Evolutionary conservation across 1,140 invertebrate genomes (phyloP).

Genomic region (Diachasmimorpha longicaudata): DNA sequence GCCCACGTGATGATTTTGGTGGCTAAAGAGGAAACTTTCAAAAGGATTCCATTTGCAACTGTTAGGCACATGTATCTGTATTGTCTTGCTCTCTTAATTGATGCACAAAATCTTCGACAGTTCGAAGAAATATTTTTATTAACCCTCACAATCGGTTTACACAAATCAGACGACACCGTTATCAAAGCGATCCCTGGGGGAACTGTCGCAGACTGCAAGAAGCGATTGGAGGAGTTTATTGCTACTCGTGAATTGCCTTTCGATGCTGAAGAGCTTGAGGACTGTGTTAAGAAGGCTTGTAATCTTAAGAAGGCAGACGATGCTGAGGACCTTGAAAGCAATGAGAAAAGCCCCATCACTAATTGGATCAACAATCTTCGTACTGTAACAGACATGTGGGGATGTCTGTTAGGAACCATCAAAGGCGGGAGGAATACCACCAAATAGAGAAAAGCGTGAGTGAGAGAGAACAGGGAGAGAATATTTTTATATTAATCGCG

Average conservation of each 20-base stretch:
- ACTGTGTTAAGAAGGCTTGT: background rate
- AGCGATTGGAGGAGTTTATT: background rate
- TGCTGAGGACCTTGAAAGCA: background rate
- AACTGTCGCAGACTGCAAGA: background rate
- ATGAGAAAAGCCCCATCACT: background rate
- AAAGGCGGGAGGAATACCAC: no score
- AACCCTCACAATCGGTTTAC: background rate
- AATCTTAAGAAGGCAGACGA: background rate
- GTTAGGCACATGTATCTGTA: background rate
- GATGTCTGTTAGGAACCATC: no score
- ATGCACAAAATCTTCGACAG: background rate
- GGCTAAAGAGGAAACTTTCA: background rate
- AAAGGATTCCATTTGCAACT: background rate
- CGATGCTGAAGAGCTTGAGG: background rate
- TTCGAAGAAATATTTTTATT: background rate
- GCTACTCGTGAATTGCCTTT: background rate
- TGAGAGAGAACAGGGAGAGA: no score
- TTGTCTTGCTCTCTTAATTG: conserved; percentile 4
- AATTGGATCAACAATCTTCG: background rate
- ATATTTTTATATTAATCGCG: no score
- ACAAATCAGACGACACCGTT: background rate
- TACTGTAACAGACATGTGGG: no score
- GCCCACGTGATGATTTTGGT: background rate
- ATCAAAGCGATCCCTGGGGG: background rate
- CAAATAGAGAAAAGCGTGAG: no score